A percentile compares a stretch with the other conserved stretches of the same genome.
Conservation (phyloP, 2,113 vertebrate genomes). For the Arothron firmamentum region DNA sequence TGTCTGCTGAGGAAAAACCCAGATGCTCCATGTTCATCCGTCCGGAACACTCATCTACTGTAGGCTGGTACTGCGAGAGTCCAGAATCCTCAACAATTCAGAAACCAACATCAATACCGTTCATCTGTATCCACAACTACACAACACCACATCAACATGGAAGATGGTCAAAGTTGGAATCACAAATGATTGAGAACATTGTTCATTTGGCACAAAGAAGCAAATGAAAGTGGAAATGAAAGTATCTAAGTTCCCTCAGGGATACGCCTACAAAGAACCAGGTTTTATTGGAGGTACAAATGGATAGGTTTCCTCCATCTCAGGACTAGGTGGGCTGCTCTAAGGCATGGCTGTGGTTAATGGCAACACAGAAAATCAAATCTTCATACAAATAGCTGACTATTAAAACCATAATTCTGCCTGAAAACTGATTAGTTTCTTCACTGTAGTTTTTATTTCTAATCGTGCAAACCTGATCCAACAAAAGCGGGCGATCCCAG, state of each 20-base stretch:
- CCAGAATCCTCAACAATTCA: no score
- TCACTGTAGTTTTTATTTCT: conserved; percentile 11
- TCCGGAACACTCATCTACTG: no score
- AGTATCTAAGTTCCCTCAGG: no score
- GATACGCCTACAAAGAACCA: no score
- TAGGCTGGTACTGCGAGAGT: no score
- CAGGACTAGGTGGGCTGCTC: conserved; percentile 44
- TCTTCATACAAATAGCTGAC: conserved; percentile 19
- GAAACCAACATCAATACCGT: no score
- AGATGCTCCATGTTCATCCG: no score
- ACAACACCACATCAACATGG: background rate
- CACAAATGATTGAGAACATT: conserved; percentile 39
- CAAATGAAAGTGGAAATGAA: conserved; percentile 16
- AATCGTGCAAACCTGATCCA: conserved; percentile 22
- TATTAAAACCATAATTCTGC: conserved; percentile 38
- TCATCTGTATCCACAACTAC: background rate
- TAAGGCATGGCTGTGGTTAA: conserved; percentile 64
- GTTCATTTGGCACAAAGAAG: conserved; percentile 49
- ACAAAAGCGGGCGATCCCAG: conserved; percentile 18
- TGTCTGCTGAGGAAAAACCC: background rate
- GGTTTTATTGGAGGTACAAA: conserved; percentile 42
- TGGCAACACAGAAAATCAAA: conserved; percentile 31
- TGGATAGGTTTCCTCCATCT: conserved; percentile 24
- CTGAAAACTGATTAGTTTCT: conserved; percentile 3
- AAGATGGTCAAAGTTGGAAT: conserved; percentile 17